phyloP scores from a whole-genome alignment of 2,113 vertebrate genomes.

The Origma solitaria region DNA sequence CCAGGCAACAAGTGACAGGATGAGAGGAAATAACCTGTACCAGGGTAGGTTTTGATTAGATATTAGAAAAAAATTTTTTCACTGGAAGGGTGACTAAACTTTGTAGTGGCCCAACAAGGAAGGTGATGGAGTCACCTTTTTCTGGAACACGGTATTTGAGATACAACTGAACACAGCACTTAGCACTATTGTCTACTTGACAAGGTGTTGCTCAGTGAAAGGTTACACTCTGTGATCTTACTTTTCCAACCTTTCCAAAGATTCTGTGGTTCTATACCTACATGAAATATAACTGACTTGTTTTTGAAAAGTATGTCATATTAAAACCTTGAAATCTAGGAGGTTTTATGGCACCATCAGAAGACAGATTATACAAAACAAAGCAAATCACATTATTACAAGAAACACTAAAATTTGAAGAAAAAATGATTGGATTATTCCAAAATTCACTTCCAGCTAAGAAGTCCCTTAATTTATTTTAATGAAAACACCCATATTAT shows the following conservation, averaged over 20 bases:
- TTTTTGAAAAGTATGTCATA: background rate
- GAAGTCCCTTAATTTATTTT: background rate
- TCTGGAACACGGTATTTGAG: background rate
- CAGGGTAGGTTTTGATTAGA: background rate
- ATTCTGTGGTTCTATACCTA: background rate
- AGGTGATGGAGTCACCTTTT: background rate
- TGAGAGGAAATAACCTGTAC: background rate
- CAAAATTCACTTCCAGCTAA: background rate
- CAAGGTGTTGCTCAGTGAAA: background rate
- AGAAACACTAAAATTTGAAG: background rate
- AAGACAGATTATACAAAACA: background rate
- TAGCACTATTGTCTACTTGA: background rate
- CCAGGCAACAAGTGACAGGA: background rate
- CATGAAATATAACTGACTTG: background rate
- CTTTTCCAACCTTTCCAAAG: background rate
- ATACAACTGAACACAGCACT: accelerated
- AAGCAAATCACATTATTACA: background rate
- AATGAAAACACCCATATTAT: background rate
- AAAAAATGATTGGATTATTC: background rate
- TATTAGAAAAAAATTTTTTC: background rate
- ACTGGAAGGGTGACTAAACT: background rate
- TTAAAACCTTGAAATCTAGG: background rate
- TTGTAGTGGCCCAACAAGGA: background rate
- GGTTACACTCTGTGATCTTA: too few species aligned
- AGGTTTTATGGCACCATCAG: background rate